Evolutionary conservation across 2,888 invertebrate species (phyloP).

Genomic region (Conops quadrifasciatus): DNA sequence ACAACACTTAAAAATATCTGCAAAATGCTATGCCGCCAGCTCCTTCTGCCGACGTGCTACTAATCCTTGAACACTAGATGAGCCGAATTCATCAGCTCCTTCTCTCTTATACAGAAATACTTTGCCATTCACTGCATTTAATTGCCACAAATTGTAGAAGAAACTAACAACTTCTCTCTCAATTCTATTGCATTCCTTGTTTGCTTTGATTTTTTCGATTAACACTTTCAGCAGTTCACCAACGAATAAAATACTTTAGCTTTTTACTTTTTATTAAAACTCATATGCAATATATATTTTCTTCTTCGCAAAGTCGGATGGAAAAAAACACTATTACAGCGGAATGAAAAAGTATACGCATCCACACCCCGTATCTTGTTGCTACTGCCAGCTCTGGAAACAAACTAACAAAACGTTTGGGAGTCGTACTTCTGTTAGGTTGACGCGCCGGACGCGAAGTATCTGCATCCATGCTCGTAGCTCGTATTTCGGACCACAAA

Average conservation of each 20-base stretch:
- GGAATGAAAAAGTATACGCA: slow-evolving; percentile 20
- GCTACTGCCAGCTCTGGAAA: slow-evolving; percentile 30
- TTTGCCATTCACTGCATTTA: slow-evolving; percentile 14
- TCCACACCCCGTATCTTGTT: slow-evolving; percentile 15
- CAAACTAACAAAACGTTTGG: slow-evolving; percentile 34
- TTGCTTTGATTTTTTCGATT: neutral
- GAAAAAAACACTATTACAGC: neutral
- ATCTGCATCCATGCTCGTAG: slow-evolving; percentile 13
- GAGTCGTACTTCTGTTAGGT: slow-evolving; percentile 18
- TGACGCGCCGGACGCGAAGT: slow-evolving; percentile 22
- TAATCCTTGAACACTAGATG: slow-evolving; percentile 14
- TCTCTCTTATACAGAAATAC: slow-evolving; percentile 24
- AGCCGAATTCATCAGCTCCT: neutral
- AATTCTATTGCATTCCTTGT: slow-evolving; percentile 10
- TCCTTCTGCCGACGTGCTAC: slow-evolving; percentile 6
- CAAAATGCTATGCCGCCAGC: slow-evolving; percentile 3
- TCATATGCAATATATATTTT: slow-evolving; percentile 7
- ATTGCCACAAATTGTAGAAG: slow-evolving; percentile 17
- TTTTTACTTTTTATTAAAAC: slow-evolving; percentile 7
- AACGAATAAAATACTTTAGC: slow-evolving; percentile 5
- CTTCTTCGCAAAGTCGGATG: too few species aligned
- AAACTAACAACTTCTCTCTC: neutral
- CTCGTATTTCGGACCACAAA: slow-evolving; percentile 27
- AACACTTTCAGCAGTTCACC: neutral
- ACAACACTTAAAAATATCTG: slow-evolving; percentile 12